Evolutionary conservation across 2,888 invertebrate species (phyloP).

Genomic region (Formica aserva): DNA sequence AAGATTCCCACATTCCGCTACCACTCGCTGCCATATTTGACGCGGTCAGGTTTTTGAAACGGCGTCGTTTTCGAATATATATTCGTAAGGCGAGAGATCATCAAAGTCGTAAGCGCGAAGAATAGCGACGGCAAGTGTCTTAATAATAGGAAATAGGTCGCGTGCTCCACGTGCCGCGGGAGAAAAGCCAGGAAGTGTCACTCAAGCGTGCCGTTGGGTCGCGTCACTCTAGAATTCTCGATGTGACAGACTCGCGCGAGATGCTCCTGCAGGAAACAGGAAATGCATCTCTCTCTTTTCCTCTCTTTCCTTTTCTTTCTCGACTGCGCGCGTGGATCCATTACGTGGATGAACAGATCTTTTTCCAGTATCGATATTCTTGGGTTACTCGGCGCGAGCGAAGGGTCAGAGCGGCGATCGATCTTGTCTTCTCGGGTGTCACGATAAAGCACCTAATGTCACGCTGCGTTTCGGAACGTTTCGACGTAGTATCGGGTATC

Average conservation of each 20-base stretch:
- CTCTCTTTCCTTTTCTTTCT: neutral
- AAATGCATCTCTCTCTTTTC: slow-evolving; percentile 30
- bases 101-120: slow-evolving; percentile 46
- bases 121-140: slow-evolving; percentile 53
- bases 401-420: slow-evolving; percentile 41
- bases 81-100: slow-evolving; percentile 33
- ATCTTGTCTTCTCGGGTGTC: slow-evolving; percentile 59
- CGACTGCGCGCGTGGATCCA: slow-evolving; percentile 7
- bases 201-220: slow-evolving; percentile 65
- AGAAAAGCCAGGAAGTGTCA: slow-evolving; percentile 70
- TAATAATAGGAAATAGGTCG: slow-evolving; percentile 75
- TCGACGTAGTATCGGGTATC: slow-evolving; percentile 39
- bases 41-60: slow-evolving; percentile 2
- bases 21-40: slow-evolving; percentile 21
- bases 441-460: slow-evolving; percentile 53
- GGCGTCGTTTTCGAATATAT: neutral
- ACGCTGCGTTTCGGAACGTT: slow-evolving; percentile 43
- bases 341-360: slow-evolving; percentile 60
- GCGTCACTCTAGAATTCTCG: slow-evolving; percentile 56
- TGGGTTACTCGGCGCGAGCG: slow-evolving; percentile 28
- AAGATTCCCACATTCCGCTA: slow-evolving; percentile 17
- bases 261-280: slow-evolving; percentile 51
- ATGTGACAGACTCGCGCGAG: slow-evolving; percentile 56
- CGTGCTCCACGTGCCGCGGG: slow-evolving; percentile 52
- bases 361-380: slow-evolving; percentile 50